phyloP scores from a whole-genome alignment of 2,797 vertebrate species.

The Tragelaphus oryx region DNA sequence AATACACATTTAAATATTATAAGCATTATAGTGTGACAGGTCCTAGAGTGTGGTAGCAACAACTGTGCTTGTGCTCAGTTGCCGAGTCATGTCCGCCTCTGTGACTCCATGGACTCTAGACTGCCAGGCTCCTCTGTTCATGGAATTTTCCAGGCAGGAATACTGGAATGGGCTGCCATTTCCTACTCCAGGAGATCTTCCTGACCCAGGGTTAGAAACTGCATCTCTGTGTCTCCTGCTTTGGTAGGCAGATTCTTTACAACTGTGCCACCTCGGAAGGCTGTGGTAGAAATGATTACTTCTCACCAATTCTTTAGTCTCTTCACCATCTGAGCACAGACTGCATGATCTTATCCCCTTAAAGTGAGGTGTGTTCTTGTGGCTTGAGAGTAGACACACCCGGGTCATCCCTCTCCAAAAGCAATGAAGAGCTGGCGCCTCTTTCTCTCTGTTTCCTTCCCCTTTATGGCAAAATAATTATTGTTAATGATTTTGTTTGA shows the following conservation, averaged over 20 bases:
- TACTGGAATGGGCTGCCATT: background rate
- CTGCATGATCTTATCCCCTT: background rate
- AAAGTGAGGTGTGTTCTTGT: background rate
- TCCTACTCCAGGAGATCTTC: background rate
- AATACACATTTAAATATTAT: background rate
- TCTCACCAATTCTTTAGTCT: background rate
- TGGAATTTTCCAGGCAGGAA: background rate
- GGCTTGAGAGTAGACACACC: background rate
- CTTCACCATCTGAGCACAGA: background rate
- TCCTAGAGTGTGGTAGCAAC: background rate
- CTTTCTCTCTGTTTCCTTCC: background rate
- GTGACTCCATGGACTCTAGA: background rate
- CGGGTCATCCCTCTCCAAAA: fast-evolving
- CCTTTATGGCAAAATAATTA: background rate
- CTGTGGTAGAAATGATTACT: background rate
- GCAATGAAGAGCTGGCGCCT: background rate
- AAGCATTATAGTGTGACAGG: background rate
- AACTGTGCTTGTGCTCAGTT: background rate
- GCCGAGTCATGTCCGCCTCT: background rate
- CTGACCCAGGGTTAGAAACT: background rate
- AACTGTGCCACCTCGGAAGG: background rate
- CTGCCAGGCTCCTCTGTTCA: background rate
- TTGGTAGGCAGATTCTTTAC: background rate
- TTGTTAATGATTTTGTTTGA: background rate
- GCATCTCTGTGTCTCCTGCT: background rate